Evolutionary conservation across 2,113 vertebrate species (phyloP).

Genomic region (Otus sunia): DNA sequence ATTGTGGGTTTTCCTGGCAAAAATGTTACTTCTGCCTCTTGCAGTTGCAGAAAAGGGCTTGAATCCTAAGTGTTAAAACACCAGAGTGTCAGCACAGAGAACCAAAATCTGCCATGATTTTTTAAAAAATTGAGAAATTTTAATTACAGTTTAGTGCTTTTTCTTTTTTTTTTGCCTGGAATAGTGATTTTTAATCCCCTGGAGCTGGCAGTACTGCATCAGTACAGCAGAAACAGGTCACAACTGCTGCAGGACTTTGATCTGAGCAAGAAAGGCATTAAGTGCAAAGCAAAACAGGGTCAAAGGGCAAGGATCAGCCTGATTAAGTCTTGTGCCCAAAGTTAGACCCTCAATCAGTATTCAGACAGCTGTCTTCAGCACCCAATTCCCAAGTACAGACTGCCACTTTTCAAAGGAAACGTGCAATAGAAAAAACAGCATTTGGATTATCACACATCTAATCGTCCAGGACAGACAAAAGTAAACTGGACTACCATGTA

Average conservation of each 20-base stretch:
- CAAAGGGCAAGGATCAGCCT: background rate
- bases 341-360: background rate
- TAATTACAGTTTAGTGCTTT: background rate
- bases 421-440: background rate
- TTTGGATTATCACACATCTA: background rate
- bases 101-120: background rate
- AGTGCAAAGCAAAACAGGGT: background rate
- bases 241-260: background rate
- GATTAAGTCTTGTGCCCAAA: background rate
- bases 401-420: background rate
- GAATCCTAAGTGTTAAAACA: background rate
- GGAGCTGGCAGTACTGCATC: background rate
- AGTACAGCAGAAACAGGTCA: background rate
- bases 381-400: background rate
- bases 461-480: background rate
- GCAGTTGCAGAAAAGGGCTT: background rate
- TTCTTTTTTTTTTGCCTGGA: background rate
- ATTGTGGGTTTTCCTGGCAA: background rate
- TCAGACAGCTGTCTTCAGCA: background rate
- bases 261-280: background rate
- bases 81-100: background rate
- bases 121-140: too few relatives aligned
- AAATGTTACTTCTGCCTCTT: background rate
- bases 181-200: background rate
- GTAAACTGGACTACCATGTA: background rate